Evolutionary conservation across 2,888 invertebrate species (phyloP), one percentile per base, ranked within the genome.

Genomic region (Silvanus unidentatus): DNA sequence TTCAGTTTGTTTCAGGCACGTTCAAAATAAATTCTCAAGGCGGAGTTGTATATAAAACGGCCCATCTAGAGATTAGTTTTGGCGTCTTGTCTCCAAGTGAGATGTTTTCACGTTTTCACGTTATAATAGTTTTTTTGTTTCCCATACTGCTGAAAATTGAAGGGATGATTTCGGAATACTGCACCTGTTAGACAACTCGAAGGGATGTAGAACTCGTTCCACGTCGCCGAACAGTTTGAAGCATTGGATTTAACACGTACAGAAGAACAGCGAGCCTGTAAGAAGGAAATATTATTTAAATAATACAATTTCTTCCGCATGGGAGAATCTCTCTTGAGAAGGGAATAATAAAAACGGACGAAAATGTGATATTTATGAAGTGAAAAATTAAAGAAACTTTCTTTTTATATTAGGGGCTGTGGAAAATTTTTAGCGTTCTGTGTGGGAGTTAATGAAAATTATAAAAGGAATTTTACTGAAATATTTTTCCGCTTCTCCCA

Each of bases 151-250:
- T 15, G 4, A 38, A 38, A 38, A 16, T n/a, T 13, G 22, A 35
- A 29, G 37, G 27, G 29, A 42, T 10, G 36, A 14, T 30, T 42
- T 39, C 16, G 29, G n/a, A 39, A 42, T 34, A 47, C 66, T 63
- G 55, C 65, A 76, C 77, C 78, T 78, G 71, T 73, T 75, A 75
- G 77, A 76, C 75, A 79, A 75, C 75, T 78, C 78, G 77, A 77
- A 77, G 70, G 77, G 76, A 73, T 77, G 76, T 68, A 77, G 75
- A 73, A 77, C 74, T 69, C 77, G 74, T 72, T 78, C 78, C 77
- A 78, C 77, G 74, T 78, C 75, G 72, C 77, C 77, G 78, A 77
- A 78, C 79, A 78, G 78, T 75, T 78, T 78, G 78, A 77, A 69
- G 78, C 77, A 77, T 78, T 78, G 75, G 75, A 67, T 75, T 73